Evolutionary conservation across 2,888 invertebrate genomes (phyloP), one percentile per base, ranked within the genome.

Genomic region (Drosophila macrothrix): DNA sequence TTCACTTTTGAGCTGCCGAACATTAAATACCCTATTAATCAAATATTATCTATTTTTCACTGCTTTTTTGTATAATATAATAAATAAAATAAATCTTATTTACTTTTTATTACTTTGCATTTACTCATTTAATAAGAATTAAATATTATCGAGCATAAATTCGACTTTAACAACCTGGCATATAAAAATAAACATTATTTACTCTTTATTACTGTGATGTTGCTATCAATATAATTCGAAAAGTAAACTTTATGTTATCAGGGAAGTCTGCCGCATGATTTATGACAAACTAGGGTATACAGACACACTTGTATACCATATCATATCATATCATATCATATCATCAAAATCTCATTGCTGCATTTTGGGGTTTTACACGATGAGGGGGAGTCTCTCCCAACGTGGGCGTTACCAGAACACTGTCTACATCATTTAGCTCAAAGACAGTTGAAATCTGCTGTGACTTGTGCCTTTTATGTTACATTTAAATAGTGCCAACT

Each of bases 371-470:
- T 50, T 35, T 41, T 41, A 3, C 37, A 19, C 19, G 37, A 7
- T 7, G 37, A 37, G 37, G 37, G 16, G 3, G 19, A 37, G 19
- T 19, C 19, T 1, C 35, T n/a, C n/a, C n/a, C 2, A 3, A 22
- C 16, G 65, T 59, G 28, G 61, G 35, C 52, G 28, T 46, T 5
- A 33, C 14, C 41, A 54, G 43, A 63, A 63, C 35, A 31, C 22
- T 58, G 41, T 14, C 37, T n/a, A 29, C 29, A 39, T 39, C 28
- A 9, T 33, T 35, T 35, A 28, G 5, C 31, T 37, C 0, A 28
- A 67, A n/a, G 39, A 22, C 56, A 55, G 22, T 19, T 19, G 56
- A 46, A 77, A 67, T 66, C 66, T 49, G 60, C 22, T 59, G 46
- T 41, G 54, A 56, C 56, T 66, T 62, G 19, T 61, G 46, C 14